Evolutionary conservation across 2,888 invertebrate species (phyloP), one percentile per base, ranked within the genome.

Genomic region (Zhengitettix transpicula): DNA sequence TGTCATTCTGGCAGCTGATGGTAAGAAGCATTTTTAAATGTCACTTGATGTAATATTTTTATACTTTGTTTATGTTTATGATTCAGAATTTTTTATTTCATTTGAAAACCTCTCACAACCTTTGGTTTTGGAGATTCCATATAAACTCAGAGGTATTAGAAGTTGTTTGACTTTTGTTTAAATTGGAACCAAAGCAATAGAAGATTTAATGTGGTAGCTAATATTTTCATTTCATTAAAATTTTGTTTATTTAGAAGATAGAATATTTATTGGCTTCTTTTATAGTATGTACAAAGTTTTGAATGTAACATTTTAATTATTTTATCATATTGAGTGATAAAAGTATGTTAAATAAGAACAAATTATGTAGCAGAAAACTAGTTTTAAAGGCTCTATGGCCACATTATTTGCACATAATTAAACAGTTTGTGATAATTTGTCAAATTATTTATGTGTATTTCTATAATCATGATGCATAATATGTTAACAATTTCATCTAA

Each of bases 1-100:
- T 64, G 74, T 89, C 42, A 75, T 91, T 61, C 74, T 92, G 66
- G 90, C 90, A 61, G 91, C 90, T 41, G 92, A 92, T 78, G 89
- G 89, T 89, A 76, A 72, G 77, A 57, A 52, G 56, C 16, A 11
- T 59, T 55, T 42, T 42, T 54, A 55, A 42, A 10, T 47, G 53
- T 16, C 9, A 52, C 52, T 16, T 14, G 28, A 47, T 42, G 28
- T 15, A 9, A 44, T 58, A 28, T 40, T 41, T 52, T 41, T 58
- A 42, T 52, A 54, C 56, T 52, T 54, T 28, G 52, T 52, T 55
- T 7, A 44, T 41, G 58, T 55, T 58, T 57, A 62, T 63, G 10
- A 54, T 40, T 17, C n/a, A 51, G 10, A 44, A 40, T 52, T 16
- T 41, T 62, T 53, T 54, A 17, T 41, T 52, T 52, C 9, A 12